Evolutionary conservation across 2,113 vertebrate genomes (phyloP).

Genomic region (Poecilia latipinna): DNA sequence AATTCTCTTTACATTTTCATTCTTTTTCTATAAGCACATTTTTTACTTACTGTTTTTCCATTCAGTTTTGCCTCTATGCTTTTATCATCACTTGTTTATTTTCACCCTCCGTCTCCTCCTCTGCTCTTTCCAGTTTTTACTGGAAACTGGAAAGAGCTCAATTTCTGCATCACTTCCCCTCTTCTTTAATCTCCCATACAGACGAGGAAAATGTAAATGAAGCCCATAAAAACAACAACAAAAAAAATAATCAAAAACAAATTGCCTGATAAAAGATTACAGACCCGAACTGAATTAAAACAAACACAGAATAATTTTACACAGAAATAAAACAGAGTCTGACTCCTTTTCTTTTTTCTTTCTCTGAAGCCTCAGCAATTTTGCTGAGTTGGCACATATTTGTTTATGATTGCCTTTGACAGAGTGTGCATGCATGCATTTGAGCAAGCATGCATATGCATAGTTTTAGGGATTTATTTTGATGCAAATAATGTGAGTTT

Average conservation of each 20-base stretch:
- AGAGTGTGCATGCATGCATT: slow-evolving; percentile 17
- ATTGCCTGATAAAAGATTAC: slow-evolving; percentile 5
- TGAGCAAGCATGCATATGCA: slow-evolving; percentile 40
- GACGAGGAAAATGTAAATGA: slow-evolving; percentile 41
- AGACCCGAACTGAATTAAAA: slow-evolving; percentile 45
- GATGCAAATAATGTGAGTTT: slow-evolving; percentile 32
- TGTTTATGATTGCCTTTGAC: slow-evolving; percentile 25
- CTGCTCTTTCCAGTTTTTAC: neutral
- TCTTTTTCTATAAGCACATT: neutral
- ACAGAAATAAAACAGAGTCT: slow-evolving; percentile 31
- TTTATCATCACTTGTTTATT: slow-evolving; percentile 10
- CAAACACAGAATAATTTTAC: slow-evolving; percentile 45
- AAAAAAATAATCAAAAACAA: slow-evolving; percentile 21
- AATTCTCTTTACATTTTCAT: neutral
- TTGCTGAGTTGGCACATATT: slow-evolving; percentile 45
- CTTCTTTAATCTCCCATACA: slow-evolving; percentile 20
- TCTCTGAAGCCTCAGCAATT: slow-evolving; percentile 15
- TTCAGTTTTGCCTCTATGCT: neutral
- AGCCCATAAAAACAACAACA: slow-evolving; percentile 5
- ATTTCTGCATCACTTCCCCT: neutral
- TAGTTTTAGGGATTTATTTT: slow-evolving; percentile 51
- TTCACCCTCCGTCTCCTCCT: slow-evolving; percentile 8
- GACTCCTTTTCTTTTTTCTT: neutral
- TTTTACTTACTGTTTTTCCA: neutral
- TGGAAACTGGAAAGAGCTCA: neutral